Evolutionary conservation across 2,797 vertebrate species (phyloP).

Genomic region (Danio jaintianensis): DNA sequence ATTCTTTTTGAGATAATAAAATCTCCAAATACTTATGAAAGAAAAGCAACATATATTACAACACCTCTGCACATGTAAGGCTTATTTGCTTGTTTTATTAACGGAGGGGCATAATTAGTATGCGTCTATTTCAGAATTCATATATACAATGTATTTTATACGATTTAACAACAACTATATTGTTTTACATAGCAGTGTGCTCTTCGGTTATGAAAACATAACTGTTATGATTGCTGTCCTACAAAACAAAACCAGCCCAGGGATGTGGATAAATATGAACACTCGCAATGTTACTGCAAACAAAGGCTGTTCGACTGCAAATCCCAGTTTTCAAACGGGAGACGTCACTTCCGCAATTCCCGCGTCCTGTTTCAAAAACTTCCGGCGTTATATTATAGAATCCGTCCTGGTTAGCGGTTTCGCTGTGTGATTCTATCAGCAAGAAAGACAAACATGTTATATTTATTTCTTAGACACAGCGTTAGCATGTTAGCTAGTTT

Average conservation of each 20-base stretch:
- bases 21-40: background rate
- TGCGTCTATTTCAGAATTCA: background rate
- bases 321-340: constrained; percentile 25
- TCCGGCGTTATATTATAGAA: constrained; percentile 37
- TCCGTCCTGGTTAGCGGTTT: background rate
- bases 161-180: background rate
- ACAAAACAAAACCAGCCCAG: background rate
- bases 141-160: background rate
- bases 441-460: background rate
- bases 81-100: background rate
- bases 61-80: background rate
- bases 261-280: background rate
- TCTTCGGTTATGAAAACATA: background rate
- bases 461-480: background rate
- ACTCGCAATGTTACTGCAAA: background rate
- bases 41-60: background rate
- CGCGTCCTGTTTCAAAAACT: background rate
- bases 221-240: background rate
- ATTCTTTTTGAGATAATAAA: background rate
- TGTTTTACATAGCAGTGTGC: background rate
- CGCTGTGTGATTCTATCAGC: background rate
- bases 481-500: background rate
- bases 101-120: background rate
- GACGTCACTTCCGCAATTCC: constrained; percentile 40
- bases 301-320: constrained; percentile 15